Percentiles rank a stretch among this genome's conserved stretches.
These are phyloP conservation scores for Epizoanthus rinbou DNA, from an alignment of 92 coral and sea anemone species.

Conservation along the genomic window DNA sequence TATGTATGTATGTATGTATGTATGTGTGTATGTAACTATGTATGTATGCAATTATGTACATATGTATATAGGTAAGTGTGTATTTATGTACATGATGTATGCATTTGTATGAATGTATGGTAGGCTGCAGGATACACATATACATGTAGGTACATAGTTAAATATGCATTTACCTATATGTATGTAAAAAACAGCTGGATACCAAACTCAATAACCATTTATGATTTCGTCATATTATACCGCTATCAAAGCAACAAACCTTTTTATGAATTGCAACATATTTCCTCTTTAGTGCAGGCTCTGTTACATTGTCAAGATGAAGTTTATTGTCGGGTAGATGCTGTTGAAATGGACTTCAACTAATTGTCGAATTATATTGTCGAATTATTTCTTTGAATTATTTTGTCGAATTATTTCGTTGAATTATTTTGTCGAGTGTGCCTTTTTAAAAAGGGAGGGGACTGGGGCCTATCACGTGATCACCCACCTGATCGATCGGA, in stretches of 20 bases:
- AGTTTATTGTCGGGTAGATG: conserved; percentile 80
- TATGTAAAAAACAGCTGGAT: too few species aligned
- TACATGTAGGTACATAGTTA: neutral
- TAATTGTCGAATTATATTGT: too few species aligned
- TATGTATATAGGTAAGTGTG: too few species aligned
- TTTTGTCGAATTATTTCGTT: too few species aligned
- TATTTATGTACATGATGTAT: neutral
- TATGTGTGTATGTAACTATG: neutral
- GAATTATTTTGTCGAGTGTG: too few species aligned
- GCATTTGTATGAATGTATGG: neutral
- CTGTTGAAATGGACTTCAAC: conserved; percentile 46
- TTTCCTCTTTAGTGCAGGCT: conserved; percentile 91
- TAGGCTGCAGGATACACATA: too few species aligned
- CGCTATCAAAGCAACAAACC: conserved; percentile 51
- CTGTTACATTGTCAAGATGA: conserved; percentile 78
- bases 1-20: neutral
- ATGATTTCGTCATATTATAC: too few species aligned
- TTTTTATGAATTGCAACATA: conserved; percentile 78
- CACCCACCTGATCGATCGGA: neutral
- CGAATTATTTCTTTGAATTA: too few species aligned
- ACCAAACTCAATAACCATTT: too few species aligned
- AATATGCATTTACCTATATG: neutral
- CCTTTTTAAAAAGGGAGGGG: too few species aligned
- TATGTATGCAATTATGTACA: neutral
- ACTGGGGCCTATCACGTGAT: conserved; percentile 28